Evolutionary conservation across 2,888 invertebrate genomes (phyloP), one percentile per base, ranked within the genome.

Genomic region (Campaea margaritaria): DNA sequence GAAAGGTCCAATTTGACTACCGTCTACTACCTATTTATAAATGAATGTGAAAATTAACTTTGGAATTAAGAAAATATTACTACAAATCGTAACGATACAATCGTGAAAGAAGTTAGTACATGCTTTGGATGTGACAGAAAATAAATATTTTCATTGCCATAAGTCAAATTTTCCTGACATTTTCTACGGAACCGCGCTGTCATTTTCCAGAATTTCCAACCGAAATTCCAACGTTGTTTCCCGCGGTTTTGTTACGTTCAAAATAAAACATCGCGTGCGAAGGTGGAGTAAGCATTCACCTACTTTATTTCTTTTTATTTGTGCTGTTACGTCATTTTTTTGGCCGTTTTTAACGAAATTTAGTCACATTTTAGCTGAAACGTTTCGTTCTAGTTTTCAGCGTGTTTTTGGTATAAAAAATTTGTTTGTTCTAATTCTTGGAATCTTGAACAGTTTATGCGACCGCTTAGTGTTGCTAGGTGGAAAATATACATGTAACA

Each of bases 201-300:
- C 0, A 16, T 9, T 42, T 43, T 50, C 31, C 34, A 11, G 16
- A 50, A 31, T 56, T 50, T 62, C 56, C 41, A 51, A 49, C 57
- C 58, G 55, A 34, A 63, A 49, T 65, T 56, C 43, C 39, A 46
- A 38, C 43, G 27, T 11, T 16, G 16, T 42, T 48, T 31, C 38
- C 28, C 60, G 45, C 53, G 12, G 58, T 50, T 61, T 55, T 13
- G 44, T 59, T 54, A 56, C 41, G 28, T 58, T 59, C 52, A 39
- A 58, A 51, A 67, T 58, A 58, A 63, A 61, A 68, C 41, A 13
- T 77, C 21, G 75, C 76, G 73, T 77, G 77, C 49, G 38, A n/a
- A 50, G 50, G 41, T 50, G 53, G 55, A 64, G 61, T 73, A 69
- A 77, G 68, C 78, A 67, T 76, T 75, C 61, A 72, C 75, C 68